Evolutionary conservation across 35 echinoderm and acorn worm species (phyloP), one percentile per base, ranked within the genome.

Genomic region (Apostichopus californicus): DNA sequence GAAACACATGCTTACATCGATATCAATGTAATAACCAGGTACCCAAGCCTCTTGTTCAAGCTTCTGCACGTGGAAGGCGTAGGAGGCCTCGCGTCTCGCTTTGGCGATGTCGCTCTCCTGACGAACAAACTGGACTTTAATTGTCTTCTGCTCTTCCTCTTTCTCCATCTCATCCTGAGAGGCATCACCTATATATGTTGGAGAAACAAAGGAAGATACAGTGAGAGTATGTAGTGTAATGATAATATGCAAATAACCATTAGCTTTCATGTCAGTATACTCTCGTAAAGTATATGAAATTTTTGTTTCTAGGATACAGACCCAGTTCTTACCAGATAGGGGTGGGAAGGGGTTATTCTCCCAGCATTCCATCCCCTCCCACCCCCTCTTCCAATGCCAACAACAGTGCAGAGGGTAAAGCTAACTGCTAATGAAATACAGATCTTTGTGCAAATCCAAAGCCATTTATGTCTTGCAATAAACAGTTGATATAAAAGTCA

Each of bases 71-170:
- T 96, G 95, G 14, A 96, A 96, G 72, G 91, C 91, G 24, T 91
- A 99, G 0, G 97, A 98, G 6, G 97, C 97, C 65, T 94, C 72
- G 17, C 97, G 86, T 80, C 95, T 91, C 14, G 95, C 95, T 77
- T 90, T 96, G 72, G 97, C 95, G 58, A 96, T 90, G 93, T 99
- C 97, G 86, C 89, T 96, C 79, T 99, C 97, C 26, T 93, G 91
- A 25, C 97, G 90, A 22, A 93, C 93, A 87, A 96, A 95, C 84
- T 96, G 90, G 66, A 99, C 97, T 56, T 92, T 99, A 71, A 99
- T 93, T 3, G 97, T 93, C 80, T 99, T 99, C 5, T 95, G 92
- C 28, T 96, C 93, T 77, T 97, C 96, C 75, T 97, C 96, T n/a
- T 98, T 95, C 15, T 96, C 93, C 53, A 91, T 90, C 54, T 99